Evolutionary conservation across 2,113 vertebrate species (phyloP).

Genomic region (Struthidea cinerea): DNA sequence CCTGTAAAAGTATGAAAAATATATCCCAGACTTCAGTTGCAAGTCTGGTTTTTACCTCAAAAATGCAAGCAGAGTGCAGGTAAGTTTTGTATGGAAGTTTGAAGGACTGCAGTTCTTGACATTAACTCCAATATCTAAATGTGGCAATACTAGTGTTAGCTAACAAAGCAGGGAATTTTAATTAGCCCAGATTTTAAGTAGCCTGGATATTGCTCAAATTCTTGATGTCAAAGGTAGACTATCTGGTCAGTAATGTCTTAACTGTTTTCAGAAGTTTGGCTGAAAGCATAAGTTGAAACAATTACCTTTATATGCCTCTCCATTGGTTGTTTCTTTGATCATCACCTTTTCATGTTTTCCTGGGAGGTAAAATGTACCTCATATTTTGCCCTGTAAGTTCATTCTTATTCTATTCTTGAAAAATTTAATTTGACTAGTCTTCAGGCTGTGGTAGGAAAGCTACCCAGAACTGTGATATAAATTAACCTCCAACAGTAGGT

Average conservation of each 20-base stretch:
- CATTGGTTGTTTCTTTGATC: neutral
- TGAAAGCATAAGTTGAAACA: neutral
- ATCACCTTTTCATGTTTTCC: constrained; percentile 32
- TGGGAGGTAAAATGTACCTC: neutral
- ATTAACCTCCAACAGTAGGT: neutral
- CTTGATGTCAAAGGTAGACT: neutral
- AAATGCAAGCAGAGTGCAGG: neutral
- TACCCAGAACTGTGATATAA: neutral
- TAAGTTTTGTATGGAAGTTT: neutral
- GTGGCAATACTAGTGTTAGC: neutral
- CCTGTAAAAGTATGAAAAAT: neutral
- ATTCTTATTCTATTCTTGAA: constrained; percentile 20
- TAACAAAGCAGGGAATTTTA: constrained; percentile 10
- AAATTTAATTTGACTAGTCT: neutral
- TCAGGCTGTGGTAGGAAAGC: neutral
- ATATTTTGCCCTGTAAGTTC: neutral
- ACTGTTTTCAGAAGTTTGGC: constrained; percentile 12
- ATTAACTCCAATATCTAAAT: neutral
- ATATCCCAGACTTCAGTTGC: neutral
- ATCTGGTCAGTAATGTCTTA: neutral
- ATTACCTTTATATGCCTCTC: neutral
- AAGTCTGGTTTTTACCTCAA: neutral
- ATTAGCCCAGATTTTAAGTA: neutral
- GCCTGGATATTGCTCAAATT: neutral
- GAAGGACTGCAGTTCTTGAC: neutral